These are phyloP conservation scores for Sus scrofa DNA, from an alignment of 2,113 vertebrate genomes.

Conservation along the genomic window DNA sequence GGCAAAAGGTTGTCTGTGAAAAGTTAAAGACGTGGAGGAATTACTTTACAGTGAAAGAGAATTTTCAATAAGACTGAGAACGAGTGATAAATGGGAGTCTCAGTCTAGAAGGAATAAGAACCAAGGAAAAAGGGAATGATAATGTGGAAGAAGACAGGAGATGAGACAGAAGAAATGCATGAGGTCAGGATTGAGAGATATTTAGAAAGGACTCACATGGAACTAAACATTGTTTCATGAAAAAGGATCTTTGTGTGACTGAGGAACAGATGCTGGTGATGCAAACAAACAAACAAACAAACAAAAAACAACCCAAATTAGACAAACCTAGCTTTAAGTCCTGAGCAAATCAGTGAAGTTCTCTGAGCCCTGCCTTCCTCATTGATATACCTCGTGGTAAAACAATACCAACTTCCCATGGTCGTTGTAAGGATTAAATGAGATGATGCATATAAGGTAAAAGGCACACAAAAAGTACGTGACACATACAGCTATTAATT, in stretches of 20 bases:
- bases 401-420: neutral
- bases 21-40: neutral
- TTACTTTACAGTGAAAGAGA: constrained; percentile 16
- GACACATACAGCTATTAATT: neutral
- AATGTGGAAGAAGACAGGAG: neutral
- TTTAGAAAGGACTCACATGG: neutral
- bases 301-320: neutral
- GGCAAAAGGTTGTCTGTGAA: neutral
- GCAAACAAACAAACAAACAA: neutral
- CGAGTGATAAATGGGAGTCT: neutral
- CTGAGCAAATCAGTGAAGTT: neutral
- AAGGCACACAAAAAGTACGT: neutral
- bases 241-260: neutral
- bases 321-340: neutral
- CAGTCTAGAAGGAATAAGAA: neutral
- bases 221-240: neutral
- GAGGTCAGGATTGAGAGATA: neutral
- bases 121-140: neutral
- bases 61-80: neutral
- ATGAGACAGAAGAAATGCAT: neutral
- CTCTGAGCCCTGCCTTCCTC: neutral
- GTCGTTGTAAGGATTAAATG: neutral
- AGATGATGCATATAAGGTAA: neutral
- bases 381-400: neutral
- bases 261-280: neutral